Conservation (phyloP, 2,797 vertebrate species). For the Setipinna tenuifilis region DNA sequence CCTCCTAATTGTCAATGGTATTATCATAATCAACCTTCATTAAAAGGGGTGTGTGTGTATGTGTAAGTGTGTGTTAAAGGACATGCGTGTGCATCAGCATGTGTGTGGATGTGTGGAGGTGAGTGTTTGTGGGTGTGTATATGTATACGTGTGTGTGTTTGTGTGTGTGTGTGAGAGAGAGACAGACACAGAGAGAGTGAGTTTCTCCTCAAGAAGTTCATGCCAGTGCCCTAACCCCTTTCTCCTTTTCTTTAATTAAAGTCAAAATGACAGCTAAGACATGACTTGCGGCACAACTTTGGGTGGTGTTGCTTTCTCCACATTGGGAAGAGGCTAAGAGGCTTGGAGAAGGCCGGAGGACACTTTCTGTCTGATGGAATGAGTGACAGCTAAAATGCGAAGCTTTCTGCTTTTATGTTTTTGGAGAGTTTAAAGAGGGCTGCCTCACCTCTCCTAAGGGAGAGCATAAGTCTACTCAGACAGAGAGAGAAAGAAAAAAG, state of each 20-base stretch:
- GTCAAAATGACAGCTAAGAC: neutral
- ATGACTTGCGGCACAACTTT: neutral
- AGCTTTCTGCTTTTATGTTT: neutral
- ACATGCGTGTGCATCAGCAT: no score
- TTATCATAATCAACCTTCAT: neutral
- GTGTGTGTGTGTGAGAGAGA: neutral
- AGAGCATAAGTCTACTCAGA: no score
- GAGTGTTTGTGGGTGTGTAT: neutral
- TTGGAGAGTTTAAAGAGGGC: neutral
- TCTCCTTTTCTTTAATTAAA: neutral
- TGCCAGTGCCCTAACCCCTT: neutral
- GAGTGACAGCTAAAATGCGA: neutral
- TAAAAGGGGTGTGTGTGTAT: neutral
- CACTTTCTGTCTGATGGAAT: neutral
- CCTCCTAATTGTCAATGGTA: neutral
- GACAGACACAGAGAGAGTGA: neutral
- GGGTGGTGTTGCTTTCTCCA: neutral
- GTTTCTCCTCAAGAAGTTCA: neutral
- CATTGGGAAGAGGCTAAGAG: neutral
- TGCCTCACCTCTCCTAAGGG: neutral
- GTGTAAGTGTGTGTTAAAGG: neutral
- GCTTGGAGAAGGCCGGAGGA: neutral
- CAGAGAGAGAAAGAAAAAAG: no score
- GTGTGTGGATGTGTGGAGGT: no score
- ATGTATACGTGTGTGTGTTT: neutral